These are phyloP conservation scores for Rhea pennata DNA, from an alignment of 2,113 vertebrate species.

Conservation along the genomic window DNA sequence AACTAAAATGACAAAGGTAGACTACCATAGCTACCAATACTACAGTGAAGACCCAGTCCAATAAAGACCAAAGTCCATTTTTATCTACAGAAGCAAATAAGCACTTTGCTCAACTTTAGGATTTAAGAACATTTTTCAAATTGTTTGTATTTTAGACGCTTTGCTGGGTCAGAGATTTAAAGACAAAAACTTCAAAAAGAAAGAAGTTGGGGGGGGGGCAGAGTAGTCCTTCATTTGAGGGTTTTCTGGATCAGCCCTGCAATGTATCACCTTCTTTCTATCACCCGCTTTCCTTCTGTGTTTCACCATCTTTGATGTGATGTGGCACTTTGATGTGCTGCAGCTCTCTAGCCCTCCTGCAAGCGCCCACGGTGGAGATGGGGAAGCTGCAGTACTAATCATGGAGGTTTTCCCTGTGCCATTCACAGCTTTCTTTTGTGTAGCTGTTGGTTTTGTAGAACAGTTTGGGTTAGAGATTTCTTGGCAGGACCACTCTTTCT, in stretches of 20 bases:
- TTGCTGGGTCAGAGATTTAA: not conserved
- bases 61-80: not conserved
- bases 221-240: not conserved
- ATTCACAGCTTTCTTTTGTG: not conserved
- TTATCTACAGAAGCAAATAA: not conserved
- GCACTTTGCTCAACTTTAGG: not conserved
- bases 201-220: not conserved
- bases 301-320: not conserved
- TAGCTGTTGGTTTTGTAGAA: not conserved
- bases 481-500: not conserved
- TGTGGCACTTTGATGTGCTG: not conserved
- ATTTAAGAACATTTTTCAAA: not conserved
- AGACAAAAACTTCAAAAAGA: not conserved
- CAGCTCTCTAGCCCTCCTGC: not conserved
- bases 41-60: not conserved
- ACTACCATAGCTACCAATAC: not conserved
- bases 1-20: not conserved
- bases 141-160: not conserved
- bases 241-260: not conserved
- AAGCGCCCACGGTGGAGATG: not conserved
- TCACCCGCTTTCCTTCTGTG: too few species aligned
- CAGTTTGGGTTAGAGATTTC: not conserved
- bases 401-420: not conserved
- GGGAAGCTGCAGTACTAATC: not conserved
- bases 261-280: not conserved